These are phyloP conservation scores for Tanytarsus gracilentus DNA, from an alignment of 2,888 invertebrate species.

Conservation along the genomic window DNA sequence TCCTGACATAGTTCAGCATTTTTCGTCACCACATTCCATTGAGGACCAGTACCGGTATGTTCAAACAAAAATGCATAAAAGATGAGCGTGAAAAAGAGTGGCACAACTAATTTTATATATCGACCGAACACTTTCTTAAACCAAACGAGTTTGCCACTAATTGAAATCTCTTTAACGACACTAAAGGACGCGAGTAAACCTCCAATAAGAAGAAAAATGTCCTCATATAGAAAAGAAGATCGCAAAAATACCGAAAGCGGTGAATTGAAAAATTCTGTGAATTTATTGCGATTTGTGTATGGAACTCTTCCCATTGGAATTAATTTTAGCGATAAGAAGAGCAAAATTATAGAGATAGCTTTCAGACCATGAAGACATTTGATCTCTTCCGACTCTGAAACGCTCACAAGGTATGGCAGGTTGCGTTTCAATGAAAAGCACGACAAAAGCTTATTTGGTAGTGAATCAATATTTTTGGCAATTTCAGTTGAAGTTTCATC, in stretches of 20 bases:
- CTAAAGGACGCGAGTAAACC: constrained; percentile 56
- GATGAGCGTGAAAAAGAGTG: constrained; percentile 51
- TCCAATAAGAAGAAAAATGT: constrained; percentile 57
- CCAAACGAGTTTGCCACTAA: constrained; percentile 48
- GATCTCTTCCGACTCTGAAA: constrained; percentile 48
- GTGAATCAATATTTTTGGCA: neutral
- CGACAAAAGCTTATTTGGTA: constrained; percentile 37
- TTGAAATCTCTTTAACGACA: constrained; percentile 48
- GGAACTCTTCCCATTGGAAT: constrained; percentile 55
- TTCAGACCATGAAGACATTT: constrained; percentile 63
- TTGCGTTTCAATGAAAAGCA: constrained; percentile 61
- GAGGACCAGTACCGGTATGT: constrained; percentile 54
- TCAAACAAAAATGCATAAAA: constrained; percentile 62
- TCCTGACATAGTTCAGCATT: constrained; percentile 56
- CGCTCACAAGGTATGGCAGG: constrained; percentile 48
- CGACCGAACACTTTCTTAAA: constrained; percentile 51
- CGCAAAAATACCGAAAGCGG: constrained; percentile 53
- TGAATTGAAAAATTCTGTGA: constrained; percentile 52
- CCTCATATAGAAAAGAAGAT: constrained; percentile 56
- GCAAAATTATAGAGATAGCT: constrained; percentile 52
- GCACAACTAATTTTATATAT: constrained; percentile 56
- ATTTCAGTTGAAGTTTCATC: constrained; percentile 30
- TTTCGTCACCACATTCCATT: constrained; percentile 56
- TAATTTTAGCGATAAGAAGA: constrained; percentile 58
- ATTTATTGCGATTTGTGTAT: constrained; percentile 51